Conservation (phyloP, 2,888 invertebrate species). For the Torymus tubicola region DNA sequence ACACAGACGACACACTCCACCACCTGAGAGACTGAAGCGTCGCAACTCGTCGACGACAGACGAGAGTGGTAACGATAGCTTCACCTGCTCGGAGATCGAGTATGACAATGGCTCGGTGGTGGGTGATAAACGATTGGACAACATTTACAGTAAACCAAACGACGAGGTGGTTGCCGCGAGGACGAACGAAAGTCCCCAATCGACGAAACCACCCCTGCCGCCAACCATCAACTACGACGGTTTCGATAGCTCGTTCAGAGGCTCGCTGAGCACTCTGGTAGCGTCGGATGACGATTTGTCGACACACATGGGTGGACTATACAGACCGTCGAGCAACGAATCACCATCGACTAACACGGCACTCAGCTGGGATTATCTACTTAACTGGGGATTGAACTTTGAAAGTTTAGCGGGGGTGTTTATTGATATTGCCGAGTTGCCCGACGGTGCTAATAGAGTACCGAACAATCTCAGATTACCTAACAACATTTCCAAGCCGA, state of each 20-base stretch:
- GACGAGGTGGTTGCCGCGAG: conserved; percentile 74
- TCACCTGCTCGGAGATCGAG: conserved; percentile 98
- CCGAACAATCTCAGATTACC: conserved; percentile 86
- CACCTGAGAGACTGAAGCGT: conserved; percentile 83
- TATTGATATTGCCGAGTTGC: conserved; percentile 96
- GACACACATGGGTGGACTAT: conserved; percentile 88
- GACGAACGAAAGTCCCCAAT: conserved; percentile 75
- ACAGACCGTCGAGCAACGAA: conserved; percentile 88
- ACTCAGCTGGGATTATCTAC: conserved; percentile 94
- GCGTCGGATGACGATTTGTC: conserved; percentile 95
- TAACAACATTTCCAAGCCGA: conserved; percentile 87
- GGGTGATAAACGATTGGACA: conserved; percentile 85
- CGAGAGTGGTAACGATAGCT: conserved; percentile 95
- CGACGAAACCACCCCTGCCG: conserved; percentile 82
- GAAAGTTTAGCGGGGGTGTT: conserved; percentile 97
- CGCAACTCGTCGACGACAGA: conserved; percentile 93
- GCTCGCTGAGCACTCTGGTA: conserved; percentile 94
- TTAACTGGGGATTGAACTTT: conserved; percentile 98
- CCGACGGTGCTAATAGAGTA: conserved; percentile 80
- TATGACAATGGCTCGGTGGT: conserved; percentile 93
- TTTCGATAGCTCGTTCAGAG: conserved; percentile 95
- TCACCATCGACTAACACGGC: conserved; percentile 81
- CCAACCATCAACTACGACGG: conserved; percentile 89
- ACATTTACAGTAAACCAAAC: conserved; percentile 79
- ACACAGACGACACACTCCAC: conserved; percentile 82